These are phyloP conservation scores for Montipora capricornis DNA, from an alignment of 64 coral and sea anemone species.

Conservation along the genomic window DNA sequence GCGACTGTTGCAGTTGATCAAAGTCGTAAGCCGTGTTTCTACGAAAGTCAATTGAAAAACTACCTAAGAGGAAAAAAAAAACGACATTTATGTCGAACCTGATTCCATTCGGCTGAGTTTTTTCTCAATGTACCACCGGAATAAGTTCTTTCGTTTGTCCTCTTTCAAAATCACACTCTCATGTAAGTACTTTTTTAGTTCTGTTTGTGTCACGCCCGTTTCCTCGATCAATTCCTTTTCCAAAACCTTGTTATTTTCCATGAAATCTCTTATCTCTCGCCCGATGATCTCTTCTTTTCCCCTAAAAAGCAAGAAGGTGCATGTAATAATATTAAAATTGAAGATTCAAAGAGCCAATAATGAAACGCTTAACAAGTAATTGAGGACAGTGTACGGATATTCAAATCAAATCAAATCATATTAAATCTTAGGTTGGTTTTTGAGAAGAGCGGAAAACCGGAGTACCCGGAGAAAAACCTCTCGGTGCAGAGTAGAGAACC, in stretches of 20 bases:
- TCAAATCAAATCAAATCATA: too few relatives aligned
- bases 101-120: constrained; percentile 63
- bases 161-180: constrained; percentile 67
- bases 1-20: too few relatives aligned
- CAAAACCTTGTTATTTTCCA: constrained; percentile 68
- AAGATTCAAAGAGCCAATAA: too few relatives aligned
- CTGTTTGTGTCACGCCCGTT: constrained; percentile 45
- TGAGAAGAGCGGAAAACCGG: too few relatives aligned
- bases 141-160: constrained; percentile 65
- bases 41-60: neutral
- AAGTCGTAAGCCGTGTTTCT: neutral
- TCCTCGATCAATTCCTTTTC: constrained; percentile 59
- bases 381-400: too few relatives aligned
- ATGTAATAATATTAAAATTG: neutral
- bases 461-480: too few relatives aligned
- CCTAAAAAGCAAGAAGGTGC: neutral
- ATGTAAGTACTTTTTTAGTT: constrained; percentile 46
- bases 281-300: constrained; percentile 79
- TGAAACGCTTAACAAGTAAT: too few relatives aligned
- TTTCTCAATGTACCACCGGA: constrained; percentile 72
- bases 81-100: constrained; percentile 1
- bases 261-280: constrained; percentile 71
- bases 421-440: too few relatives aligned
- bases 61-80: neutral
- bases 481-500: too few relatives aligned